Percentiles rank a stretch among this genome's conserved stretches.
These are phyloP conservation scores for Chamaea fasciata DNA, from an alignment of 2,113 vertebrate species.

Conservation along the genomic window DNA sequence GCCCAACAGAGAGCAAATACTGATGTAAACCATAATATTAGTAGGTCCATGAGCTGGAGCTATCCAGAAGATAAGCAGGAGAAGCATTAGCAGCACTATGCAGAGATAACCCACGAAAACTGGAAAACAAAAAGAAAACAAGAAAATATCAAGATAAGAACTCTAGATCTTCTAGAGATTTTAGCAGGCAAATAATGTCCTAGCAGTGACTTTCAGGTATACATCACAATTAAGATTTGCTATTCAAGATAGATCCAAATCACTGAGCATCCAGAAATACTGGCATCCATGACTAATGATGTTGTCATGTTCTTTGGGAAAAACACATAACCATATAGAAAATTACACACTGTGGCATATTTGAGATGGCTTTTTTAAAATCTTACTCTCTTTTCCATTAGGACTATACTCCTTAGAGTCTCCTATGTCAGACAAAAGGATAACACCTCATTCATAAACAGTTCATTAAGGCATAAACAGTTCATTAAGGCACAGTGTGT, in stretches of 20 bases:
- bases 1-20: constrained; percentile 93
- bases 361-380: not conserved
- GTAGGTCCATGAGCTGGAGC: constrained; percentile 85
- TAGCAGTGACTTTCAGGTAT: not conserved
- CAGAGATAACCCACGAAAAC: constrained; percentile 86
- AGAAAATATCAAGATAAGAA: not conserved
- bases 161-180: not conserved
- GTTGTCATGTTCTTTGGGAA: not conserved
- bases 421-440: not conserved
- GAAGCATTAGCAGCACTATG: constrained; percentile 83
- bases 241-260: not conserved
- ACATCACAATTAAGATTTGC: not conserved
- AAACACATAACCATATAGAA: not conserved
- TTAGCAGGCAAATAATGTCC: not conserved
- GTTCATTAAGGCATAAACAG: not conserved
- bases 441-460: not conserved
- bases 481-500: not conserved
- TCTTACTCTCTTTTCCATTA: not conserved
- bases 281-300: not conserved
- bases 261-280: not conserved
- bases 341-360: not conserved
- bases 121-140: constrained; percentile 72
- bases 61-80: constrained; percentile 87
- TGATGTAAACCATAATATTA: constrained; percentile 93
- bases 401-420: not conserved